Conservation (phyloP, 2,888 invertebrate genomes). For the Drosophila emarginata region DNA sequence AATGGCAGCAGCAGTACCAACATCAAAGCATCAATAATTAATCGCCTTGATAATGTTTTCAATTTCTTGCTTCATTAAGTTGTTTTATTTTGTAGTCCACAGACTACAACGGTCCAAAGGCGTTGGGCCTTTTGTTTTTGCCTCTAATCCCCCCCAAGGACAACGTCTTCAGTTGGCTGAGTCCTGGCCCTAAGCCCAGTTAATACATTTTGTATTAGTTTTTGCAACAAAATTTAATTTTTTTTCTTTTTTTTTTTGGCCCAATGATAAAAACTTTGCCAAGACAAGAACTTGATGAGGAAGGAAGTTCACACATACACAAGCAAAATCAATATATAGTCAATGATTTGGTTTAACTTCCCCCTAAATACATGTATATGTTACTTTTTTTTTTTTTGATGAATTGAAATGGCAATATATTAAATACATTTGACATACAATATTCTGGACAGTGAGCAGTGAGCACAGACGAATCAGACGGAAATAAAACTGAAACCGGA, state of each 20-base stretch:
- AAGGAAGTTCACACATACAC: background rate
- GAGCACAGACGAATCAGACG: slow-evolving; percentile 36
- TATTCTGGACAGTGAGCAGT: slow-evolving; percentile 13
- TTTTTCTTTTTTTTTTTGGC: background rate
- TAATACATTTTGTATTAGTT: slow-evolving; percentile 57
- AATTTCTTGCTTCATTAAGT: slow-evolving; percentile 75
- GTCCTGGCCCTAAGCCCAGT: slow-evolving; percentile 46
- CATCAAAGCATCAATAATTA: slow-evolving; percentile 77
- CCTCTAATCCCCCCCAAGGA: slow-evolving; percentile 18
- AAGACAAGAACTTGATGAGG: background rate
- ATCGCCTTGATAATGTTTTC: slow-evolving; percentile 75
- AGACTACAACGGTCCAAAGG: slow-evolving; percentile 27
- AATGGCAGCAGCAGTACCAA: slow-evolving; percentile 31
- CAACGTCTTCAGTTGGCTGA: slow-evolving; percentile 1
- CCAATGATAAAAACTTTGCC: slow-evolving; percentile 11
- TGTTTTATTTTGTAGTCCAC: slow-evolving; percentile 48
- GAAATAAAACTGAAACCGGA: slow-evolving; percentile 77
- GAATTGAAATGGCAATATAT: slow-evolving; percentile 17
- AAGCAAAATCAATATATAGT: slow-evolving; percentile 16
- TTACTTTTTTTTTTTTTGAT: background rate
- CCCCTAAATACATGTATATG: background rate
- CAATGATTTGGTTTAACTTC: slow-evolving; percentile 6
- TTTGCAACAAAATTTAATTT: slow-evolving; percentile 7
- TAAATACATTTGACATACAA: slow-evolving; percentile 56
- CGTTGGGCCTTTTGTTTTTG: slow-evolving; percentile 34